phyloP scores from a whole-genome alignment of 2,888 invertebrate species.

The Podabrus alpinus region DNA sequence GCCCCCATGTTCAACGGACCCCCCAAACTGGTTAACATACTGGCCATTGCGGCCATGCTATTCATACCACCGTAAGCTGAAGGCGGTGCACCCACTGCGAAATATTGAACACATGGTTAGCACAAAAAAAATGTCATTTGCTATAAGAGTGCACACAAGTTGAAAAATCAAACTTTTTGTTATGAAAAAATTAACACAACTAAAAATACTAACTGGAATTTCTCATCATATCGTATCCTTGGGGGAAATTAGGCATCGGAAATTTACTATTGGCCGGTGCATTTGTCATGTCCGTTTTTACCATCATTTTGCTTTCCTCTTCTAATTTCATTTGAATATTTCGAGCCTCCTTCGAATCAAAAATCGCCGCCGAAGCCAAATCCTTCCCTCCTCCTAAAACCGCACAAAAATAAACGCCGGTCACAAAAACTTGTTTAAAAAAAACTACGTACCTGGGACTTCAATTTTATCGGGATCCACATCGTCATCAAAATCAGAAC shows the following conservation, averaged over 20 bases:
- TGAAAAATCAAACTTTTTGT: background rate
- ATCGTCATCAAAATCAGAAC: slow-evolving; percentile 81
- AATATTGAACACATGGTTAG: slow-evolving; percentile 13
- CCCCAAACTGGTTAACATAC: slow-evolving; percentile 57
- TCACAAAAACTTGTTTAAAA: background rate
- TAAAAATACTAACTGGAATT: slow-evolving; percentile 51
- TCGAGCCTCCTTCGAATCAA: slow-evolving; percentile 46
- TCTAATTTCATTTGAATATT: slow-evolving; percentile 57
- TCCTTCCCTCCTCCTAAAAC: slow-evolving; percentile 82
- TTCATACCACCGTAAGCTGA: slow-evolving; percentile 51
- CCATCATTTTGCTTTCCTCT: slow-evolving; percentile 40
- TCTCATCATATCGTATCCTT: slow-evolving; percentile 63
- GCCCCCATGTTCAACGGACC: slow-evolving; percentile 53
- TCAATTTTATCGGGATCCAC: slow-evolving; percentile 91
- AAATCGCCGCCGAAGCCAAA: slow-evolving; percentile 77
- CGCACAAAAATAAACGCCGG: background rate
- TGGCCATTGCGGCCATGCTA: slow-evolving; percentile 57
- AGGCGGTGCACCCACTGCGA: slow-evolving; percentile 38
- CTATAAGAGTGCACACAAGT: background rate
- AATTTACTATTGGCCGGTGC: slow-evolving; percentile 47
- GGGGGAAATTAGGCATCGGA: slow-evolving; percentile 58
- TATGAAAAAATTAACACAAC: background rate
- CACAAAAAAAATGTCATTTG: background rate
- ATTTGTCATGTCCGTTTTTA: slow-evolving; percentile 43
- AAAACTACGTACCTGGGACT: slow-evolving; percentile 72